Conservation (phyloP, 2,797 vertebrate species). For the Semaprochilodus insignis region DNA sequence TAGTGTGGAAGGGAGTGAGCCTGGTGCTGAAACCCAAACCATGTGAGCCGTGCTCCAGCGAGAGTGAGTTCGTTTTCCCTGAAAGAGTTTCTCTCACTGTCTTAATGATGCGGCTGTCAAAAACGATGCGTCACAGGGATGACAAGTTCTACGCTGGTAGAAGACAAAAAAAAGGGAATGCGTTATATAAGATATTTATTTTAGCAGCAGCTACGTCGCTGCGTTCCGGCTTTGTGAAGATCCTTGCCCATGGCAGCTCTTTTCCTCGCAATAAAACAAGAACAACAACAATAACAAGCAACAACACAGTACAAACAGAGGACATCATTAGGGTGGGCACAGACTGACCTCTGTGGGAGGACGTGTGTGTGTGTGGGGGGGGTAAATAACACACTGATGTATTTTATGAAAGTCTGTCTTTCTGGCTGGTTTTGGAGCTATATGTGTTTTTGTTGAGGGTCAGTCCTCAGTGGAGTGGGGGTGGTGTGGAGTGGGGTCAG, state of each 20-base stretch:
- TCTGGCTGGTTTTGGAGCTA: not conserved
- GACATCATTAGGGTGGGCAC: slow-evolving; percentile 41
- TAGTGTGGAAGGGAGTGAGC: not conserved
- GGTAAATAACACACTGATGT: slow-evolving; percentile 3
- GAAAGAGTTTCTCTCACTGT: slow-evolving; percentile 29
- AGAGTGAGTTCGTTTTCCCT: slow-evolving; percentile 15
- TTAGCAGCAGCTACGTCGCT: slow-evolving; percentile 52
- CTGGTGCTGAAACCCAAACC: not conserved
- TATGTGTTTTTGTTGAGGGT: not conserved
- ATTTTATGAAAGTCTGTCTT: not conserved
- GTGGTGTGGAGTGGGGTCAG: not conserved
- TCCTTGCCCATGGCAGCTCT: slow-evolving; percentile 47
- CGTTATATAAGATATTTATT: slow-evolving; percentile 66
- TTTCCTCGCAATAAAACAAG: slow-evolving; percentile 25
- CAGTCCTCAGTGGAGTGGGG: not conserved
- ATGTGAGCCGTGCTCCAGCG: not conserved
- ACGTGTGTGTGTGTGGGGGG: slow-evolving; percentile 3
- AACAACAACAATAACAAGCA: slow-evolving; percentile 17
- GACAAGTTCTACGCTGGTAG: slow-evolving; percentile 56
- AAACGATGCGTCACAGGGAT: slow-evolving; percentile 46
- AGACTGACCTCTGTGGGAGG: slow-evolving; percentile 15
- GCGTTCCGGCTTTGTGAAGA: slow-evolving; percentile 40
- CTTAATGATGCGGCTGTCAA: slow-evolving; percentile 53
- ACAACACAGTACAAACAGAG: slow-evolving; percentile 12
- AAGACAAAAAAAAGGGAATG: slow-evolving; percentile 51